Evolutionary conservation across 2,113 vertebrate species (phyloP), one percentile per base, ranked within the genome.

Genomic region (Macrotis lagotis): DNA sequence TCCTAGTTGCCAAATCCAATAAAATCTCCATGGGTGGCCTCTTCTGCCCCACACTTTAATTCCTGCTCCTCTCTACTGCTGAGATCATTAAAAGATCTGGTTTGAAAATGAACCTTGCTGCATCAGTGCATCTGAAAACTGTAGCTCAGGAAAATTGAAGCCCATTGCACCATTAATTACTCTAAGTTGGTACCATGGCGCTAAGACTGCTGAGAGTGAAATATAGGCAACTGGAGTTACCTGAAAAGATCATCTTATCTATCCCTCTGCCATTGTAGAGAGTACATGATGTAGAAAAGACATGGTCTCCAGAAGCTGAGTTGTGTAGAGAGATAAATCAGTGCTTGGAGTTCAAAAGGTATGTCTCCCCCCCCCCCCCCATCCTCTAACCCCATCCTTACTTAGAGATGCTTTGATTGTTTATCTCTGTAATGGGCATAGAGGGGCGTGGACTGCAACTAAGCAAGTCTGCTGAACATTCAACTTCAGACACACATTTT

Each of bases 31-130:
- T 51, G 2, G 89, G 51, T 55, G 12, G 66, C 89, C n/a, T 91
- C 88, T 19, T 83, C n/a, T 44, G 6, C 19, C 66, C 66, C n/a
- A 25, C 51, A 50, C 66, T 51, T 1, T 59, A 19, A 0, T 31
- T 90, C 90, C 91, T 51, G 88, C 22, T 92, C 95, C 48, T 91
- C 89, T 89, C 88, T 48, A 50, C 96, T 93, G 47, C 50, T 74
- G 74, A 91, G 47, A 94, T 11, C 74, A 50, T 89, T 50, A 47
- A 51, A 89, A 88, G 91, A 52, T 53, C 52, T 31, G 48, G 28
- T 59, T 93, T 91, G 90, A 83, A 92, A 89, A 51, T 92, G 89
- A 26, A 48, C 24, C 10, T 74, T 28, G 44, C 37, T 48, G 2
- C 53, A 8, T 50, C 88, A 44, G 14, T 48, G 94, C 51, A 53